Conservation (phyloP, 2,113 vertebrate species). For the Petaurus breviceps region DNA sequence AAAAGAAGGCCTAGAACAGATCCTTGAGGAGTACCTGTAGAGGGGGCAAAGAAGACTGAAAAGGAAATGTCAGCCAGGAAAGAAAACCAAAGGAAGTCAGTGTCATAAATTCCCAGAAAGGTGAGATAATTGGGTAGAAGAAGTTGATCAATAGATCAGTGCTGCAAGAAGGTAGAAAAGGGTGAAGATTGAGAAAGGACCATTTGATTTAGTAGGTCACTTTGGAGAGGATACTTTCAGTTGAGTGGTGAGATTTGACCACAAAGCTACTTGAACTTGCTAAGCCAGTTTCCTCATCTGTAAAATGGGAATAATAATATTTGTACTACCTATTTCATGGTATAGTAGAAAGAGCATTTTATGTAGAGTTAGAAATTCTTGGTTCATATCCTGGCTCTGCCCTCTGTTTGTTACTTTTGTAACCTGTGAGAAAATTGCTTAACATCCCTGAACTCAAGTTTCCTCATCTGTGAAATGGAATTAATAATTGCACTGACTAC, state of each 20-base stretch:
- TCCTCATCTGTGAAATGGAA: background rate
- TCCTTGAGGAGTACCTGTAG: background rate
- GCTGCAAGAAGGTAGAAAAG: background rate
- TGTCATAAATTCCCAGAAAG: background rate
- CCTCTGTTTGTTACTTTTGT: background rate
- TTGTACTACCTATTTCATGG: background rate
- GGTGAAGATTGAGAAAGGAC: background rate
- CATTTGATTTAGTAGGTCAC: background rate
- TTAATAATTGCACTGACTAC: conserved; percentile 12
- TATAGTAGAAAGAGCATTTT: background rate
- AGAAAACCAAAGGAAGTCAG: background rate
- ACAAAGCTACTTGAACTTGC: background rate
- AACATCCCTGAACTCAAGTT: conserved; percentile 4
- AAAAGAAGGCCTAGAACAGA: background rate
- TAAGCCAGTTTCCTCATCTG: background rate
- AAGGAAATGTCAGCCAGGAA: background rate
- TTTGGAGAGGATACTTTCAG: background rate
- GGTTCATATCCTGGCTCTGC: background rate
- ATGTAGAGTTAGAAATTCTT: background rate
- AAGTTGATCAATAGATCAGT: background rate
- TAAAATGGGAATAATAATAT: background rate
- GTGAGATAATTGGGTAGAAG: background rate
- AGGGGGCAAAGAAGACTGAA: background rate
- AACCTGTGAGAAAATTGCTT: background rate
- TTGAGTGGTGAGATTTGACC: background rate